Evolutionary conservation across 2,797 vertebrate genomes (phyloP), one percentile per base, ranked within the genome.

Genomic region (Bradypodion pumilum): DNA sequence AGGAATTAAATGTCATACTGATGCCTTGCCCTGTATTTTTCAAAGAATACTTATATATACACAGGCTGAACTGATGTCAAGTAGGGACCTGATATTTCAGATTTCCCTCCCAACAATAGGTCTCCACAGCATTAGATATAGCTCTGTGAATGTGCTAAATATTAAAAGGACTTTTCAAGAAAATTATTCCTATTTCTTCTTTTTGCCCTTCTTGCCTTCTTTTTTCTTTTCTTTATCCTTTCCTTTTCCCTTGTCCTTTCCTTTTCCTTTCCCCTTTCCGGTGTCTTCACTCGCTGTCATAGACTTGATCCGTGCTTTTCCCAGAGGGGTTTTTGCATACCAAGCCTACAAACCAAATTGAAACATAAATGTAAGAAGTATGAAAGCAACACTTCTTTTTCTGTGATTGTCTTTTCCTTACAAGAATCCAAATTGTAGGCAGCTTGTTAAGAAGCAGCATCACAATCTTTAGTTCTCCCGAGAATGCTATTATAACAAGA

Each of bases 301-400:
- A 0, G 94, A 94, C 87, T 87, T 82, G 0, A 65, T 85, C 73
- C 94, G 94, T 5, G 90, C 96, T 86, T 75, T 96, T 1, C 96
- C 96, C 87, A 97, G 81, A 0, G 97, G 97, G 2, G 97, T 97
- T 90, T 94, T 96, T 87, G 94, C 89, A 25, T 97, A 98, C 97
- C 97, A 98, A 65, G 74, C 82, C 97, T 98, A 89, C 35, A 89
- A 93, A 94, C 23, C 29, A 90, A 87, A 89, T 52, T 87, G 73
- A 88, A 0, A 81, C 79, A 84, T 52, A 75, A 19, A 49, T 59
- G 60, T 12, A 74, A 16, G 49, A 74, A 86, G 1, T 7, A 78
- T 21, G 83, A 83, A 76, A 85, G 49, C 40, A 79, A 85, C 13
- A 27, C 84, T 86, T 84, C 40, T 82, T 37, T 15, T 86, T 23